Evolutionary conservation across 2,113 vertebrate species (phyloP).

Genomic region (Coptodon bakossiorum): DNA sequence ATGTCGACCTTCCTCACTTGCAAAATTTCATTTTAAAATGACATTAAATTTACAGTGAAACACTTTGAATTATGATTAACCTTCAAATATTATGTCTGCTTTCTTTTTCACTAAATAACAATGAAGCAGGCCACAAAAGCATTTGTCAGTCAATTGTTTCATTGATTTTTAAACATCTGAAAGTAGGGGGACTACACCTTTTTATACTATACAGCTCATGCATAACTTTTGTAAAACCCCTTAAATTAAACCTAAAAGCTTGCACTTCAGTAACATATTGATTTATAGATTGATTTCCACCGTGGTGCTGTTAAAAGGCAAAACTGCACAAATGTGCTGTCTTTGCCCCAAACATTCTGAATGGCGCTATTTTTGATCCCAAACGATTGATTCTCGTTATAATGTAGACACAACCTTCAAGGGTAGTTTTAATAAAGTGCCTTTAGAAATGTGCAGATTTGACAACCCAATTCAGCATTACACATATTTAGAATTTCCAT

Average conservation of each 20-base stretch:
- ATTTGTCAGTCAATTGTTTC: neutral
- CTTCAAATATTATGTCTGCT: neutral
- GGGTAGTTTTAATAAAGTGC: conserved; percentile 72
- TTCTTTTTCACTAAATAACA: neutral
- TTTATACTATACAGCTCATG: neutral
- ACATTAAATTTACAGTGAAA: neutral
- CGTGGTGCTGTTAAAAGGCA: neutral
- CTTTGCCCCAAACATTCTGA: neutral
- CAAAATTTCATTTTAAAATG: fast-evolving
- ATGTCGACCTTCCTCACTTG: fast-evolving
- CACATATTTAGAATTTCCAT: conserved; percentile 44
- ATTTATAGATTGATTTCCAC: neutral
- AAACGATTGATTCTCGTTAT: neutral
- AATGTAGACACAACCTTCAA: conserved; percentile 11
- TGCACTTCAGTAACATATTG: neutral
- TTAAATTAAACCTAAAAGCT: neutral
- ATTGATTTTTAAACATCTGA: neutral
- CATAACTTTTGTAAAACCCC: neutral
- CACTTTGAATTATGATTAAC: neutral
- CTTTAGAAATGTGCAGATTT: conserved; percentile 73
- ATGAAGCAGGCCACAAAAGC: neutral
- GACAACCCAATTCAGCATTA: conserved; percentile 55
- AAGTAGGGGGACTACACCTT: neutral
- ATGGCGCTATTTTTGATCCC: neutral
- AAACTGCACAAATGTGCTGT: neutral